Percentiles rank a stretch among this genome's conserved stretches.
Conservation (phyloP, 2,797 vertebrate genomes). For the Alectoris magna region DNA sequence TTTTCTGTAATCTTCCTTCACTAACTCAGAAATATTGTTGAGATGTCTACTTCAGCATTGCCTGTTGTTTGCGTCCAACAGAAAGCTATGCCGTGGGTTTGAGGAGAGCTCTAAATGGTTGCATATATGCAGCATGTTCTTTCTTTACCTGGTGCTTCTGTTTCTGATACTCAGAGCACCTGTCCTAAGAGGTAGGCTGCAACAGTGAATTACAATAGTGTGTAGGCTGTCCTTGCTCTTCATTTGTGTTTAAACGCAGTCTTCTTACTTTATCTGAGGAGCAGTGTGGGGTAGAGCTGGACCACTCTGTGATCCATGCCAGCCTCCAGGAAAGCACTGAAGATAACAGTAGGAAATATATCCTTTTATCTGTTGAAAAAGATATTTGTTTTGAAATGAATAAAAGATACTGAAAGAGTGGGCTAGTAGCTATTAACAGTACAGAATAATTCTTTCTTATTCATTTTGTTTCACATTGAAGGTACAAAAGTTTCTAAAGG, state of each 20-base stretch:
- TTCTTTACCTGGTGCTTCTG: neutral
- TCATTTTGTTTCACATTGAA: neutral
- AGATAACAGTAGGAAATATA: neutral
- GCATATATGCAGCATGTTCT: neutral
- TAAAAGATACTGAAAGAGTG: neutral
- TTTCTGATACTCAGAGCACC: neutral
- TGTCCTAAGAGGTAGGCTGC: neutral
- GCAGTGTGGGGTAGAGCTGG: too few species aligned
- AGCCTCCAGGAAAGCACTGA: neutral
- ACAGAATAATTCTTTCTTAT: neutral
- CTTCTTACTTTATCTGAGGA: neutral
- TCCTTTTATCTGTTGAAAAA: neutral
- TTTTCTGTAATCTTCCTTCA: neutral
- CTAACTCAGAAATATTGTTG: neutral
- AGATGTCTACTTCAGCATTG: neutral
- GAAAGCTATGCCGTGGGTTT: neutral
- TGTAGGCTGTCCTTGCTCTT: neutral
- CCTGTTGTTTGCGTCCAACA: neutral
- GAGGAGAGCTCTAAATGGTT: neutral
- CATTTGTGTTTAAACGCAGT: neutral
- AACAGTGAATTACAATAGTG: neutral
- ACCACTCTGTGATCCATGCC: too few species aligned
- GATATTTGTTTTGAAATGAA: accelerated
- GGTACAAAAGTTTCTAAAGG: neutral
- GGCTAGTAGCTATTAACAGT: neutral